A percentile compares a stretch with the other conserved stretches of the same genome.
phyloP scores from a whole-genome alignment of 2,888 invertebrate species.

The Idaea biselata region DNA sequence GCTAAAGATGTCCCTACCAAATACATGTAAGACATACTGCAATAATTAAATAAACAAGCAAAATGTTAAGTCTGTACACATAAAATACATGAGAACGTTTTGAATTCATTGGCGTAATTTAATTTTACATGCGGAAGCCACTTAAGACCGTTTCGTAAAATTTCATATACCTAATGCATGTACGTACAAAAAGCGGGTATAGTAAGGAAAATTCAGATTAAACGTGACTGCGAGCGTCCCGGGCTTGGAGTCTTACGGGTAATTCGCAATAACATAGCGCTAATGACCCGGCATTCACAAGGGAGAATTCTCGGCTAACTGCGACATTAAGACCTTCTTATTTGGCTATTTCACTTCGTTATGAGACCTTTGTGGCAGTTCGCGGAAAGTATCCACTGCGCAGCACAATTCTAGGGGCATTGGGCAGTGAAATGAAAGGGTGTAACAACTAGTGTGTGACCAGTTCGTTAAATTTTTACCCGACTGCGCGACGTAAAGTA shows the following conservation, averaged over 20 bases:
- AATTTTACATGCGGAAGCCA: slow-evolving; percentile 46
- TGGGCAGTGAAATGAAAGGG: slow-evolving; percentile 16
- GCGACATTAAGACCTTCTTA: slow-evolving; percentile 76
- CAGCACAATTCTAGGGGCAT: slow-evolving; percentile 32
- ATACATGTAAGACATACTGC: background rate
- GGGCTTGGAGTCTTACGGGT: slow-evolving; percentile 52
- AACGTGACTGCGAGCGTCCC: slow-evolving; percentile 54
- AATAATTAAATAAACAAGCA: background rate
- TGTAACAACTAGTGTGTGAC: too few species aligned
- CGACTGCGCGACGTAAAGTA: too few species aligned
- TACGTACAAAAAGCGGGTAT: slow-evolving; percentile 42
- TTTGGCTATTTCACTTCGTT: slow-evolving; percentile 76
- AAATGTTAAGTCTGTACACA: background rate
- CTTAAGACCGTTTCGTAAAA: slow-evolving; percentile 35
- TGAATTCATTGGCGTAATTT: slow-evolving; percentile 47
- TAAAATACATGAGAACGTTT: slow-evolving; percentile 20
- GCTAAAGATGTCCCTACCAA: too few species aligned
- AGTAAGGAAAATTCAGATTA: slow-evolving; percentile 65
- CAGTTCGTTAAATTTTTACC: too few species aligned
- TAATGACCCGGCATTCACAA: slow-evolving; percentile 75
- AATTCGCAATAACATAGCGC: slow-evolving; percentile 75
- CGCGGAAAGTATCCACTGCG: slow-evolving; percentile 56
- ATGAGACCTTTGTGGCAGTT: slow-evolving; percentile 64
- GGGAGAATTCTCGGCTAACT: slow-evolving; percentile 73
- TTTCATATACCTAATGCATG: slow-evolving; percentile 8